Conservation (phyloP, 2,888 invertebrate genomes). For the Mimachlamys varia region DNA sequence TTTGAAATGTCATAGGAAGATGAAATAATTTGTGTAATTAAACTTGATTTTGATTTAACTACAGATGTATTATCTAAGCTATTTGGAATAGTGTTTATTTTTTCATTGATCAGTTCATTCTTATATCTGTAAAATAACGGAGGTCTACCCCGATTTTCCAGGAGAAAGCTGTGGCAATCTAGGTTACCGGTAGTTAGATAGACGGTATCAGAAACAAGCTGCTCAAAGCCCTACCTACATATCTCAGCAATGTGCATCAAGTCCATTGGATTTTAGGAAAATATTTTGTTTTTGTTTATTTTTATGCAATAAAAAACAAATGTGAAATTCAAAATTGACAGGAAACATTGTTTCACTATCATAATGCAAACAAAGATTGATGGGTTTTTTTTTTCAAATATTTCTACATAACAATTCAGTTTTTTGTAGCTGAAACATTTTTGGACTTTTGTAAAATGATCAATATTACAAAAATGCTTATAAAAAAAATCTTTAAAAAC, state of each 20-base stretch:
- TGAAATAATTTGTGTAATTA: not conserved
- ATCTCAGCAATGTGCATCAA: not conserved
- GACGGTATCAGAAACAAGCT: conserved; percentile 1
- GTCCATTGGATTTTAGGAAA: not conserved
- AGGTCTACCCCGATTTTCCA: conserved; percentile 32
- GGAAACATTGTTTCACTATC: no score
- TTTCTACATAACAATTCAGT: not conserved
- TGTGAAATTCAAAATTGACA: no score
- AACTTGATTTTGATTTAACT: no score
- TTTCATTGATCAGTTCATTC: not conserved
- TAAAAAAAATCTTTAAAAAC: no score
- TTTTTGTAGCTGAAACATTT: not conserved
- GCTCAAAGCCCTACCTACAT: not conserved
- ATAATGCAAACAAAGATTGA: no score
- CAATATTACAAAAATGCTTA: no score
- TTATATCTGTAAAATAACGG: not conserved
- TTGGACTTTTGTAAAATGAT: not conserved
- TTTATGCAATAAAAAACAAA: no score
- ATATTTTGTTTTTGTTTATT: not conserved
- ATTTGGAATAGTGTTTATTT: no score
- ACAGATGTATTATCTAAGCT: no score
- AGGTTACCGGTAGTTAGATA: conserved; percentile 32
- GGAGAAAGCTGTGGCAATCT: conserved; percentile 32
- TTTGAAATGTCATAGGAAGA: not conserved
- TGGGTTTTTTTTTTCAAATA: not conserved